Base-by-base conservation (phyloP, 2,113 vertebrate species). In the Apeltes quadracus region DNA sequence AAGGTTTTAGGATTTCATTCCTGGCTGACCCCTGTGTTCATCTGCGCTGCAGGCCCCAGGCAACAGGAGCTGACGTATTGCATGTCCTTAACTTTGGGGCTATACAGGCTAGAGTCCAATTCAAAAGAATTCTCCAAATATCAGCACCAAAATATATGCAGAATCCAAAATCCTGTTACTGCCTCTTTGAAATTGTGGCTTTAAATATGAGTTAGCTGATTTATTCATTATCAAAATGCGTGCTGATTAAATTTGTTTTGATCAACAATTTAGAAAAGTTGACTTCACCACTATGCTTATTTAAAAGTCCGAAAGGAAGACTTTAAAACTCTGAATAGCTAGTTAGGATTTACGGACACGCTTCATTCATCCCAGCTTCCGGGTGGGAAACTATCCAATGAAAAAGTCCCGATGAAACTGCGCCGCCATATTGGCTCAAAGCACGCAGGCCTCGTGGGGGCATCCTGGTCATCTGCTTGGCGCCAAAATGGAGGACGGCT, bases 361-460 rank as follows among this genome's bases (percentile, higher is more conserved):
- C 13, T 48, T 69, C 22, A 62, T 70, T 70, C 51, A 69, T 56
- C 7, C 29, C 25, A 14, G 10, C 43, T 84, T 80, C 61, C 57
- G 36, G 39, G 8, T 72, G 18, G 43, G 41, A 78, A 63, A 55
- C 64, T 50, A 1, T 72, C 61, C 38, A 75, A 55, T 69, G 27
- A 78, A 75, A 34, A 72, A 58, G 54, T 57, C 62, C 10, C 1
- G 1, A 56, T 75, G 90, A 91, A 93, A 91, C 89, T 82, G 83
- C 61, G 41, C 69, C 84, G 82, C 87, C 93, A 93, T 94, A 32
- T 84, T 92, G 92, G 92, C 88, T 93, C 93, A 83, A 79, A 70
- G 13, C 29, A 64, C 34, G 6, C 50, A 34, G 58, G 14, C 34
- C 61, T 55, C 36, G 23, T 25, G 2, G 12, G 27, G 20, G 65